A percentile compares a stretch with the other conserved stretches of the same genome.
These are phyloP conservation scores for Epistrophe eligans DNA, from an alignment of 2,888 invertebrate species.

Conservation along the genomic window DNA sequence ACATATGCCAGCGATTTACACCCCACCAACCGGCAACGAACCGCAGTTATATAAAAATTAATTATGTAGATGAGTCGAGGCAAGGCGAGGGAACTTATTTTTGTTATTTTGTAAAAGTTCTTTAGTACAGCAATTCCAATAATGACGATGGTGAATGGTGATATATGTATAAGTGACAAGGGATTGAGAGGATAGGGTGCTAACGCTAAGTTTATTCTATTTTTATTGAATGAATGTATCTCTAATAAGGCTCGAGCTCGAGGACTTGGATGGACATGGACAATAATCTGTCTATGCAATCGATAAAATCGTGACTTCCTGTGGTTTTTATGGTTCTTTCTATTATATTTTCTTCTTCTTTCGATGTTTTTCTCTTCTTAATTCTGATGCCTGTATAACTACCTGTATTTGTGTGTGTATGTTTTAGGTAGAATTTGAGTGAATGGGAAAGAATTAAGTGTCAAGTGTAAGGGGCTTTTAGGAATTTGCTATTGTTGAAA, in stretches of 20 bases:
- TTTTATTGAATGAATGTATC: slow-evolving; percentile 70
- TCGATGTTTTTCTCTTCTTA: neutral
- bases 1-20: slow-evolving; percentile 57
- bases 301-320: slow-evolving; percentile 66
- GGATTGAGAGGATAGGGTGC: slow-evolving; percentile 2
- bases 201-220: slow-evolving; percentile 57
- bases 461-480: slow-evolving; percentile 30
- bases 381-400: neutral
- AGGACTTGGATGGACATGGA: slow-evolving; percentile 47
- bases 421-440: neutral
- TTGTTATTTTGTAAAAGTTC: slow-evolving; percentile 8
- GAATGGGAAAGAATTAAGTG: slow-evolving; percentile 36
- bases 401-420: slow-evolving; percentile 1
- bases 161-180: neutral
- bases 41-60: slow-evolving; percentile 60
- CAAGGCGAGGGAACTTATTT: neutral
- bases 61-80: slow-evolving; percentile 63
- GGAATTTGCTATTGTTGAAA: slow-evolving; percentile 59
- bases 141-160: slow-evolving; percentile 4
- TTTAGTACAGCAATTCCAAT: slow-evolving; percentile 16
- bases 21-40: slow-evolving; percentile 7
- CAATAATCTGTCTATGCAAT: slow-evolving; percentile 70
- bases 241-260: slow-evolving; percentile 68
- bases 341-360: slow-evolving; percentile 5
- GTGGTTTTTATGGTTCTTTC: slow-evolving; percentile 48